Conservation (phyloP, 1,140 invertebrate genomes). For the Brachionus angularis region DNA sequence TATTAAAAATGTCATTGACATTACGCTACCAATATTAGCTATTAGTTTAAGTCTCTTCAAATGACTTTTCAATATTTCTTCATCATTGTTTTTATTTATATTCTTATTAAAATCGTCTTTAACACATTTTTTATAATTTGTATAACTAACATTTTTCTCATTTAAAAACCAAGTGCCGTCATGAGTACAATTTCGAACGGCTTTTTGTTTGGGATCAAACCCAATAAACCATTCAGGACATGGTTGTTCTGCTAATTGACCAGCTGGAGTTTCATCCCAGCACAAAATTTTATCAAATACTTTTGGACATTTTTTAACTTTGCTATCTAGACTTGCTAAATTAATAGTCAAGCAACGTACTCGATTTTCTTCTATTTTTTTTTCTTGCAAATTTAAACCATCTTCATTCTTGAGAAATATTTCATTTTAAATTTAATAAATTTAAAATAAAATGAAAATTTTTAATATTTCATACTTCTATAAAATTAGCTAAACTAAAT, state of each 20-base stretch:
- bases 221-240: constrained; percentile 74
- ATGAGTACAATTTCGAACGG: constrained; percentile 1
- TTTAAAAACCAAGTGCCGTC: constrained; percentile 37
- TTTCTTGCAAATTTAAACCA: too few relatives aligned
- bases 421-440: constrained; percentile 20
- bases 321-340: not conserved
- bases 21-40: constrained; percentile 67
- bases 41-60: constrained; percentile 65
- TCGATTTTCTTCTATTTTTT: constrained; percentile 19
- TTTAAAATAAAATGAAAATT: too few relatives aligned
- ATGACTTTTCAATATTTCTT: constrained; percentile 62
- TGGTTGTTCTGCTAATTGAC: constrained; percentile 63
- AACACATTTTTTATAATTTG: constrained; percentile 22
- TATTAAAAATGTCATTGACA: constrained; percentile 66
- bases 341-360: not conserved
- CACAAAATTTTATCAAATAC: constrained; percentile 67
- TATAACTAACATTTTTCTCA: constrained; percentile 1
- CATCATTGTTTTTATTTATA: too few relatives aligned
- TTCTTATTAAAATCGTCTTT: too few relatives aligned
- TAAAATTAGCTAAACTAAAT: too few relatives aligned
- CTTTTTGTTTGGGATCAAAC: constrained; percentile 58
- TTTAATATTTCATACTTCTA: too few relatives aligned
- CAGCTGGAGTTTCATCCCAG: constrained; percentile 69
- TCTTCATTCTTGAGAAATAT: too few relatives aligned
- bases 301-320: constrained; percentile 19